These are phyloP conservation scores for Ptyas mucosa DNA, from an alignment of 2,113 vertebrate species.

Conservation along the genomic window DNA sequence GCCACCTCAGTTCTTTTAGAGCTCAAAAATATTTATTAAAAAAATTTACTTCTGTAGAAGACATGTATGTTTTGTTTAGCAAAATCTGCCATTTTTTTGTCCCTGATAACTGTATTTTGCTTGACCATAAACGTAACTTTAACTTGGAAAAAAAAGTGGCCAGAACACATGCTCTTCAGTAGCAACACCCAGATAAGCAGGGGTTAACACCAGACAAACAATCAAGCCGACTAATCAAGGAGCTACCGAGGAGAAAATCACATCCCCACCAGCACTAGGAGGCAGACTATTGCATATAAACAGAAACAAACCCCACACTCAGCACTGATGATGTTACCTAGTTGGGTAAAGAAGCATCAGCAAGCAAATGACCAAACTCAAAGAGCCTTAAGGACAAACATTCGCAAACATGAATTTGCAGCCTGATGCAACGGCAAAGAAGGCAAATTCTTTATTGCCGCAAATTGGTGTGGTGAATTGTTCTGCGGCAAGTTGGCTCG, in stretches of 20 bases:
- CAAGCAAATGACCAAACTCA: background rate
- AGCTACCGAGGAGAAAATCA: background rate
- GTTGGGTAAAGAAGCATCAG: background rate
- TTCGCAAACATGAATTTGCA: background rate
- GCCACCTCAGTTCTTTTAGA: background rate
- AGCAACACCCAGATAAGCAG: background rate
- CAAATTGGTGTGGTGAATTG: too few relatives aligned
- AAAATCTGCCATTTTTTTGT: background rate
- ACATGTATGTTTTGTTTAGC: background rate
- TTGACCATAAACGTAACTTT: background rate
- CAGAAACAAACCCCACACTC: too few relatives aligned
- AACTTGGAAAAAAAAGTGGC: background rate
- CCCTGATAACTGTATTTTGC: background rate
- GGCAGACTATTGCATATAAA: too few relatives aligned
- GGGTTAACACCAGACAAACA: background rate
- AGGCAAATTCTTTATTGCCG: background rate
- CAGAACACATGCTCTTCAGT: background rate
- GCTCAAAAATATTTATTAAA: background rate
- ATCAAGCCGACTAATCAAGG: background rate
- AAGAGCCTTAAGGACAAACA: background rate
- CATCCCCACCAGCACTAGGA: background rate
- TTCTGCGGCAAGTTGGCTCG: accelerated
- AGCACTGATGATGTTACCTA: background rate
- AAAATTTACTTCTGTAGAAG: background rate
- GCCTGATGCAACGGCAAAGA: background rate